Percentiles rank a stretch among this genome's conserved stretches.
Evolutionary conservation across 2,113 vertebrate species (phyloP).

Genomic region (Aplodontia rufa): DNA sequence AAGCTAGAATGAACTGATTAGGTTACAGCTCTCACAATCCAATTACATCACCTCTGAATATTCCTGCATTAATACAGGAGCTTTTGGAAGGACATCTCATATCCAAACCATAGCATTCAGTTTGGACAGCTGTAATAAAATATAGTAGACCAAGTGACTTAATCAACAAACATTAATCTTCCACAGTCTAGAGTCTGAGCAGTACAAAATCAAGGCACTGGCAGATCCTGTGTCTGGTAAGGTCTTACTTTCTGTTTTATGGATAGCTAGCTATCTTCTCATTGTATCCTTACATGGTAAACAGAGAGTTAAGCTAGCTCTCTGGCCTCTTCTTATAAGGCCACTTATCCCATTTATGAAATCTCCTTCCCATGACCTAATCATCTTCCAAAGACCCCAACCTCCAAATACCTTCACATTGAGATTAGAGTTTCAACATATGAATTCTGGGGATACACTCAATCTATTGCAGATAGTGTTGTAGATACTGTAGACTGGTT

Average conservation of each 20-base stretch:
- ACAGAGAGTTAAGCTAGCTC: neutral
- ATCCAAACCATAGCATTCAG: too few relatives aligned
- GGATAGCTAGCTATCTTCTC: neutral
- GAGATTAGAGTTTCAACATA: neutral
- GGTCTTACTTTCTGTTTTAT: neutral
- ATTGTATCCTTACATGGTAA: neutral
- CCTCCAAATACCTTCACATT: neutral
- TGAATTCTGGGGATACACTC: neutral
- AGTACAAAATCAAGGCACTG: neutral
- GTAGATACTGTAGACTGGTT: neutral
- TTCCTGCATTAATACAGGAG: too few relatives aligned
- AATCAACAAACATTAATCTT: neutral
- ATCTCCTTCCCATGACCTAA: neutral
- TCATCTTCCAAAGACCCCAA: neutral
- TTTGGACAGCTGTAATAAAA: neutral
- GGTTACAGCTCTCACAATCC: too few relatives aligned
- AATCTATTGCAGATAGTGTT: neutral
- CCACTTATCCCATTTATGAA: neutral
- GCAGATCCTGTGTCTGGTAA: neutral
- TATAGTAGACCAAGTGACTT: neutral
- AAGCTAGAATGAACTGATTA: too few relatives aligned
- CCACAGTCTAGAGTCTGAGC: neutral
- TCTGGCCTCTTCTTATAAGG: neutral
- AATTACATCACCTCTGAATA: too few relatives aligned
- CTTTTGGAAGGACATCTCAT: too few relatives aligned